These are phyloP conservation scores for Pomatorhinus ruficollis DNA, from an alignment of 2,113 vertebrate species.

Conservation along the genomic window DNA sequence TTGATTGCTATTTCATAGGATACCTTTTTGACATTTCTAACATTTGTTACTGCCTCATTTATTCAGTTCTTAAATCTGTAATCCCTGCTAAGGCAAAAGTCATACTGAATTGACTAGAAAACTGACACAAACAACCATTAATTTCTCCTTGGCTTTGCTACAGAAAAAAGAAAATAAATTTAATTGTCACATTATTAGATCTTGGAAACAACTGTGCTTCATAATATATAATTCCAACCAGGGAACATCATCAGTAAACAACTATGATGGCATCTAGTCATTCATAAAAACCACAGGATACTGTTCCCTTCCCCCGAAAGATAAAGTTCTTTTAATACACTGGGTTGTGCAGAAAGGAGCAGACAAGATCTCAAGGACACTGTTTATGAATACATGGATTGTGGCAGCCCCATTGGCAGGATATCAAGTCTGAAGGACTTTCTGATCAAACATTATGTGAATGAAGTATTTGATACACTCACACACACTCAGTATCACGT, in stretches of 20 bases:
- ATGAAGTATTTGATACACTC: slow-evolving; percentile 42
- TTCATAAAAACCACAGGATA: slow-evolving; percentile 6
- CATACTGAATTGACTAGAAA: background rate
- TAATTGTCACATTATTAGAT: slow-evolving; percentile 22
- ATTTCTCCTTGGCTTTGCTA: background rate
- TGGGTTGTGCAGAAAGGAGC: background rate
- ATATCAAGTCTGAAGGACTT: slow-evolving; percentile 62
- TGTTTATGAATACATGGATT: slow-evolving; percentile 49
- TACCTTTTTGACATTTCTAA: background rate
- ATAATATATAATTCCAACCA: background rate
- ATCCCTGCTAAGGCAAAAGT: background rate
- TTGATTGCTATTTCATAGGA: background rate
- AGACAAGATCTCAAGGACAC: slow-evolving; percentile 53
- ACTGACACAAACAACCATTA: background rate
- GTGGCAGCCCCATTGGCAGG: slow-evolving; percentile 43
- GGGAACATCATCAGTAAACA: background rate
- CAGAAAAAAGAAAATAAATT: background rate
- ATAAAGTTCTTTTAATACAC: slow-evolving; percentile 40
- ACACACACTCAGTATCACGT: background rate
- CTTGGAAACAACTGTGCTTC: background rate
- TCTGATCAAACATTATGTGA: slow-evolving; percentile 19
- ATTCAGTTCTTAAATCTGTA: background rate
- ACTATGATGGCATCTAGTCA: slow-evolving; percentile 9
- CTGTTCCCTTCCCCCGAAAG: slow-evolving; percentile 2
- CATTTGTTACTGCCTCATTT: background rate